Percentiles rank a stretch among this genome's conserved stretches.
Conservation (phyloP, 1,140 invertebrate species). For the Medauroidea extradentata region DNA sequence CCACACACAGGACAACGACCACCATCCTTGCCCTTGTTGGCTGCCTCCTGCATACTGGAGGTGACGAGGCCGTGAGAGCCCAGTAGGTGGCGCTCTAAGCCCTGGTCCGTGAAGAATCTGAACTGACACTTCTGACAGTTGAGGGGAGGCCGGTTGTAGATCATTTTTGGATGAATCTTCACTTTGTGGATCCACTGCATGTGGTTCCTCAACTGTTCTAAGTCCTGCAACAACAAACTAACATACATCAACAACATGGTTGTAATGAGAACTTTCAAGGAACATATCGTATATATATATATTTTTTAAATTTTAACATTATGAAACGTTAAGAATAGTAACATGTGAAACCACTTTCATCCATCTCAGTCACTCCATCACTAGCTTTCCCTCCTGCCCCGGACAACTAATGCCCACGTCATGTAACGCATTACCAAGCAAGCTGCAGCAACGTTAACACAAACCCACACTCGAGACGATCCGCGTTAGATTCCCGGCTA, state of each 20-base stretch:
- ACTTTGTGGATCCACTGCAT: conserved; percentile 97
- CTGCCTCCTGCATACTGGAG: conserved; percentile 92
- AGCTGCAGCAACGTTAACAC: no score
- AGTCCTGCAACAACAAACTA: conserved; percentile 52
- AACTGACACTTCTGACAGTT: conserved; percentile 97
- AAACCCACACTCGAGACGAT: no score
- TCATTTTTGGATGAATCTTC: conserved; percentile 95
- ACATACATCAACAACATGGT: no score
- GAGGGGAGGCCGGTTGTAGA: conserved; percentile 86
- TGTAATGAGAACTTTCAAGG: conserved; percentile 13
- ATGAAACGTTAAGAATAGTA: background rate
- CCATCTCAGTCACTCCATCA: no score
- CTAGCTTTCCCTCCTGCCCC: no score
- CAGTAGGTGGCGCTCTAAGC: conserved; percentile 85
- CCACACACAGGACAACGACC: conserved; percentile 91
- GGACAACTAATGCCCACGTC: no score
- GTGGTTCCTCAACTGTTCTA: conserved; percentile 87
- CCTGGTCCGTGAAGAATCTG: conserved; percentile 75
- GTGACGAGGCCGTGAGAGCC: conserved; percentile 92
- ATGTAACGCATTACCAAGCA: no score
- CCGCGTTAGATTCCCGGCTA: no score
- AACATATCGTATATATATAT: background rate
- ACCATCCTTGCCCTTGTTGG: conserved; percentile 90
- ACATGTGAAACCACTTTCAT: no score
- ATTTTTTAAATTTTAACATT: background rate